Evolutionary conservation across 2,888 invertebrate genomes (phyloP).

Genomic region (Eudemis profundana): DNA sequence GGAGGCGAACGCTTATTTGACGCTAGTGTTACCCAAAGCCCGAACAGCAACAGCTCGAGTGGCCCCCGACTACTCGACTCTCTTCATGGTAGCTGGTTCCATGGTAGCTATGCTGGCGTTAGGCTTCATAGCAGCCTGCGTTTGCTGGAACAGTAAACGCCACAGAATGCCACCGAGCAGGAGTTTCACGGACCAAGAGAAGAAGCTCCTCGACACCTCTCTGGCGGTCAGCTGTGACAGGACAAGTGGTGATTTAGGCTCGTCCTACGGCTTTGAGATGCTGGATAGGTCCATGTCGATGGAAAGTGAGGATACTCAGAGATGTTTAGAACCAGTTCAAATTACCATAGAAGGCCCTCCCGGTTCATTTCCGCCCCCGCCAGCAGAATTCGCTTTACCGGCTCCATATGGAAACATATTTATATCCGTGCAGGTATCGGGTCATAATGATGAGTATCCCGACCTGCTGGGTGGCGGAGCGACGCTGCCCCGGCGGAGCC

Average conservation of each 20-base stretch:
- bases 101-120: constrained; percentile 88
- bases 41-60: constrained; percentile 91
- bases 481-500: constrained; percentile 81
- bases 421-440: constrained; percentile 93
- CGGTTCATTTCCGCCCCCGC: constrained; percentile 76
- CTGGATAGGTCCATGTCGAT: constrained; percentile 79
- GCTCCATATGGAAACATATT: constrained; percentile 90
- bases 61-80: constrained; percentile 89
- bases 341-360: constrained; percentile 85
- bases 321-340: constrained; percentile 85
- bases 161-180: constrained; percentile 88
- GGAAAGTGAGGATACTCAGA: constrained; percentile 77
- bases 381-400: constrained; percentile 79
- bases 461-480: constrained; percentile 87
- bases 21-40: constrained; percentile 78
- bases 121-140: constrained; percentile 80
- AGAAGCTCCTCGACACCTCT: constrained; percentile 93
- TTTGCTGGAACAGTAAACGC: constrained; percentile 88
- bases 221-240: constrained; percentile 86
- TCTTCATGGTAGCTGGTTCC: constrained; percentile 89
- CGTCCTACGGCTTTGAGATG: constrained; percentile 82
- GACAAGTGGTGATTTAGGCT: constrained; percentile 87
- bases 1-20: constrained; percentile 86
- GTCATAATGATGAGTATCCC: constrained; percentile 90
- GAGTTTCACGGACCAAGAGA: constrained; percentile 95